Evolutionary conservation across 2,888 invertebrate genomes (phyloP).

Genomic region (Criorhina ranunculi): DNA sequence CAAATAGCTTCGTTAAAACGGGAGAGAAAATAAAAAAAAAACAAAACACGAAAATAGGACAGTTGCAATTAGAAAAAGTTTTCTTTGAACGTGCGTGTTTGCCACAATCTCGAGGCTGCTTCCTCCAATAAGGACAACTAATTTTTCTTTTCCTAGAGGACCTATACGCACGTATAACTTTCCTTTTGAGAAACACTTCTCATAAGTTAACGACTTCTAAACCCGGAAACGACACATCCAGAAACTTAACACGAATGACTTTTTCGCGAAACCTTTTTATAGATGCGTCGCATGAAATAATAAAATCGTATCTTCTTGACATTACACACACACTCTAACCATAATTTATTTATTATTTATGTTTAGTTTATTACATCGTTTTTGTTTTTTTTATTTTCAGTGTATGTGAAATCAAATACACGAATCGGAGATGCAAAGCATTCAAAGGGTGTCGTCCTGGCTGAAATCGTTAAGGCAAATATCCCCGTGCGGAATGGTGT

Average conservation of each 20-base stretch:
- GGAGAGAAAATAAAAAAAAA: constrained; percentile 6
- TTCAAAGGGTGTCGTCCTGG: constrained; percentile 92
- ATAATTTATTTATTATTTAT: constrained; percentile 29
- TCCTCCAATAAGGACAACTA: too few relatives aligned
- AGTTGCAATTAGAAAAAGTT: constrained; percentile 20
- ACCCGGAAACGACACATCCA: constrained; percentile 37
- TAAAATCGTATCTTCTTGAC: constrained; percentile 2
- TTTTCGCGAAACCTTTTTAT: background rate
- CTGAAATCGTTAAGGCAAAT: constrained; percentile 94
- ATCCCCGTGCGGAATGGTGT: constrained; percentile 97
- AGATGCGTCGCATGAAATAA: constrained; percentile 20
- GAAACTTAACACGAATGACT: constrained; percentile 27
- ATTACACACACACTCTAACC: constrained; percentile 3
- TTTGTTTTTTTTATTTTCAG: constrained; percentile 84
- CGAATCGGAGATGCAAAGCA: constrained; percentile 91
- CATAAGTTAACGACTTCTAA: constrained; percentile 10
- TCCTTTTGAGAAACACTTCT: background rate
- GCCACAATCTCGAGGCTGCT: background rate
- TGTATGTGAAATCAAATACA: constrained; percentile 94
- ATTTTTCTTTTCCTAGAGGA: too few relatives aligned
- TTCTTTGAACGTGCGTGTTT: constrained; percentile 6
- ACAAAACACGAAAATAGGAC: background rate
- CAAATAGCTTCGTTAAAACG: constrained; percentile 30
- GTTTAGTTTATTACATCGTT: constrained; percentile 51
- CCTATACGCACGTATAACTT: too few relatives aligned